Evolutionary conservation across 2,888 invertebrate genomes (phyloP), one percentile per base, ranked within the genome.

Genomic region (Saturnia japonica): DNA sequence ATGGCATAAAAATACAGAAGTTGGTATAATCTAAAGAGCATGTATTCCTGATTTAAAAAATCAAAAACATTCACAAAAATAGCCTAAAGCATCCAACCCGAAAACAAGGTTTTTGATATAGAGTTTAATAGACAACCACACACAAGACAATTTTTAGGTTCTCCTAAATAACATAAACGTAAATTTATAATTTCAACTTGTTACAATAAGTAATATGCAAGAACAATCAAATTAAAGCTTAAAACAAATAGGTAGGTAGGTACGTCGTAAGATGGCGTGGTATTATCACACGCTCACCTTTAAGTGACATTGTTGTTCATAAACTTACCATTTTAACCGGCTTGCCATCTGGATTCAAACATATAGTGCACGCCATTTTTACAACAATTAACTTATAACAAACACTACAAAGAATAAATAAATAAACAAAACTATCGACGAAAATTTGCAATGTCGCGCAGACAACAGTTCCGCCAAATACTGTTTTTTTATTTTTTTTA

Each of bases 301-400:
- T 67, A 66, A 14, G 43, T 54, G 54, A 42, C 25, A 54, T 60
- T 28, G 42, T 66, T 42, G 54, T 57, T 54, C 1, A 8, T 40
- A 43, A 72, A 84, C 89, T 85, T 77, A 90, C 91, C 88, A 86
- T 89, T 83, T 85, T 88, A 43, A 85, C 80, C 1, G 85, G 78
- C 76, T 85, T 88, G 66, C 80, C 82, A 0, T 85, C 86, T 43
- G 82, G 79, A 73, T 82, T 82, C 77, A 85, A 72, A 77, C 91
- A 91, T 67, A 85, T 74, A 14, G 87, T 78, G 73, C 91, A 91
- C 81, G 90, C 85, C 91, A 91, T 91, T 76, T 73, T 73, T 73
- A 69, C 72, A 74, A 75, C 64, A 74, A 74, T 71, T 34, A 4
- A n/a, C n/a, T 71, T 69, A 74, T 73, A 73, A 72, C 68, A 75